These are phyloP conservation scores for Caenorhabditis tropicalis DNA, from an alignment of 1,140 invertebrate genomes.

Conservation along the genomic window DNA sequence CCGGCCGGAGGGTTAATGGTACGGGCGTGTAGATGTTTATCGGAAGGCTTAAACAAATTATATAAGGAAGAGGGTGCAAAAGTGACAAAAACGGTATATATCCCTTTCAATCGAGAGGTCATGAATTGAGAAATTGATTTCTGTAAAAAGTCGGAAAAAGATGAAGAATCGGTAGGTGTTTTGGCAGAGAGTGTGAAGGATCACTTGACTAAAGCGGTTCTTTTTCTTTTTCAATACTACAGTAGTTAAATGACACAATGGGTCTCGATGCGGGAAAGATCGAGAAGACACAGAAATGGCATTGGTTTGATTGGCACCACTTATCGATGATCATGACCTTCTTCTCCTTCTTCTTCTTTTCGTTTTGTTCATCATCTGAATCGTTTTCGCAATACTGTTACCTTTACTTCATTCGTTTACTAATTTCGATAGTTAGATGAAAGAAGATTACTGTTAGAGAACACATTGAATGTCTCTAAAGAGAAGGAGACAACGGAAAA, in stretches of 20 bases:
- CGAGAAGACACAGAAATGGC: conserved; percentile 6
- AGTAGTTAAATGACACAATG: conserved; percentile 29
- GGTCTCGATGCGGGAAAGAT: conserved; percentile 13
- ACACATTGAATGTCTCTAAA: too few species aligned
- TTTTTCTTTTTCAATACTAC: neutral
- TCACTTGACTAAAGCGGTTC: conserved; percentile 44
- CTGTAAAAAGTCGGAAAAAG: neutral
- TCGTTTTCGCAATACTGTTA: neutral
- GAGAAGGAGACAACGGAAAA: too few species aligned
- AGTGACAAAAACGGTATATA: neutral
- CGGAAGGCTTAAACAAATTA: neutral
- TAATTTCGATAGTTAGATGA: neutral
- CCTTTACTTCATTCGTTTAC: neutral
- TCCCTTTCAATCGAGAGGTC: neutral
- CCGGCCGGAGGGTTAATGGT: neutral
- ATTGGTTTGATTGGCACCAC: conserved; percentile 43
- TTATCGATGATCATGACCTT: conserved; percentile 45
- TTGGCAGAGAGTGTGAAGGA: conserved; percentile 16
- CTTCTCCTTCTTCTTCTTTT: conserved; percentile 38
- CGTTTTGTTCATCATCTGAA: conserved; percentile 14
- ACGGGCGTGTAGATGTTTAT: conserved; percentile 31
- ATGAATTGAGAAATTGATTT: conserved; percentile 10
- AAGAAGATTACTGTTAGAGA: too few species aligned
- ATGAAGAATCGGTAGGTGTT: conserved; percentile 17
- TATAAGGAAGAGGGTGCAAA: neutral